A percentile compares a stretch with the other conserved stretches of the same genome.
These are phyloP conservation scores for Emydoidea blandingii DNA, from an alignment of 2,797 vertebrate species.

Conservation along the genomic window DNA sequence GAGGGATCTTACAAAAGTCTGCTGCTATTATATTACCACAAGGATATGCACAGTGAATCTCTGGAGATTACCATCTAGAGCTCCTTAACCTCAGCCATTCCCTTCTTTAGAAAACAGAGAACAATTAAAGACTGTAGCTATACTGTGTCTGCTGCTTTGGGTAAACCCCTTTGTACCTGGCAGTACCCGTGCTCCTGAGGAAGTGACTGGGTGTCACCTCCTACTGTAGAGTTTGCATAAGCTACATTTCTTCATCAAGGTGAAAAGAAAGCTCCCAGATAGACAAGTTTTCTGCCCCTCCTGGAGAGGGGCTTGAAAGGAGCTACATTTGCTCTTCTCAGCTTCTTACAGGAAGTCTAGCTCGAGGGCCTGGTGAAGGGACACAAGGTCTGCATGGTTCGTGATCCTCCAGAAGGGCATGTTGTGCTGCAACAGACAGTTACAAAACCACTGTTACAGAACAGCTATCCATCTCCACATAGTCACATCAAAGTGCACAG, in stretches of 20 bases:
- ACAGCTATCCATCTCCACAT: neutral
- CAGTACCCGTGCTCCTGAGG: constrained; percentile 27
- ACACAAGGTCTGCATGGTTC: constrained; percentile 94
- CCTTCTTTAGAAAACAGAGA: constrained; percentile 47
- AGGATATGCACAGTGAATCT: constrained; percentile 42
- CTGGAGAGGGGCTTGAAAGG: constrained; percentile 31
- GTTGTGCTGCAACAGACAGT: constrained; percentile 88
- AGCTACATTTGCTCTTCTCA: constrained; percentile 29
- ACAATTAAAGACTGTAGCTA: constrained; percentile 44
- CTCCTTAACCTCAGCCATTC: constrained; percentile 33
- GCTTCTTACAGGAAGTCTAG: constrained; percentile 94
- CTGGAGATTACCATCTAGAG: constrained; percentile 23
- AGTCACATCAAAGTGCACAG: neutral
- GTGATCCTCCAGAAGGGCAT: constrained; percentile 99
- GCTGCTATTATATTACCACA: constrained; percentile 11
- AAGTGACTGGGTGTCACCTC: neutral
- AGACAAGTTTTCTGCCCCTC: constrained; percentile 39
- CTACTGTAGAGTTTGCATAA: constrained; percentile 67
- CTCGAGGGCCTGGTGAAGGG: constrained; percentile 96
- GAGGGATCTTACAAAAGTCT: constrained; percentile 57
- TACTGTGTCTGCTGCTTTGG: constrained; percentile 6
- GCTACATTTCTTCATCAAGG: constrained; percentile 72
- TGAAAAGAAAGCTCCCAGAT: constrained; percentile 65
- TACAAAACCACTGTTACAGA: neutral
- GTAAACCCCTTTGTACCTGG: neutral